phyloP scores from a whole-genome alignment of 2,113 vertebrate species.

The Calidris pygmaea region DNA sequence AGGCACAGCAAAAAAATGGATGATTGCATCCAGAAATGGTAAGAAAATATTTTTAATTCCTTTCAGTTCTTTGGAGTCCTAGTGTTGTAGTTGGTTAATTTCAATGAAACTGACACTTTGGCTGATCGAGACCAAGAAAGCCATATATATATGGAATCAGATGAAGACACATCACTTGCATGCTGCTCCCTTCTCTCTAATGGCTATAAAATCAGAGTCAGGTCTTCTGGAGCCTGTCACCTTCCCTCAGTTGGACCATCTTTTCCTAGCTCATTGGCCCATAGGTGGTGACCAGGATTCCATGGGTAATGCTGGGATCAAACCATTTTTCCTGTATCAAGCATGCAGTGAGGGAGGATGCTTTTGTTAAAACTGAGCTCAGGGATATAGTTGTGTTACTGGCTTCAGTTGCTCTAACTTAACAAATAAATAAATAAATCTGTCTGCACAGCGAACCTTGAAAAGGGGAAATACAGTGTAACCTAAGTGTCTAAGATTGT shows the following conservation, averaged over 20 bases:
- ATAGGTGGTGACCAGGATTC: background rate
- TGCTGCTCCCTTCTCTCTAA: background rate
- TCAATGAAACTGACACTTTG: background rate
- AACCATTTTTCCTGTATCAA: background rate
- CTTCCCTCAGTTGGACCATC: background rate
- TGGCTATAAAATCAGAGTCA: background rate
- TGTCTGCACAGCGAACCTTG: background rate
- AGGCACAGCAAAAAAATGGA: conserved; percentile 76
- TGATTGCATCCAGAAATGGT: conserved; percentile 80
- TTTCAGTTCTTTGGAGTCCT: background rate
- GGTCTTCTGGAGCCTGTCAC: background rate
- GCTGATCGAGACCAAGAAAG: background rate
- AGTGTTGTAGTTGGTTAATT: background rate
- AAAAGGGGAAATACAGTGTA: background rate
- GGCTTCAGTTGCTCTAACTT: background rate
- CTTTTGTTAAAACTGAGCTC: background rate
- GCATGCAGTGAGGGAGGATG: background rate
- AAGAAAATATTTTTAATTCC: background rate
- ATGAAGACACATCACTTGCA: fast-evolving
- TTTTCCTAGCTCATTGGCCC: background rate
- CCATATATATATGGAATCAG: background rate
- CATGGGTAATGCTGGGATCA: background rate
- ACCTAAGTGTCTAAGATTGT: background rate
- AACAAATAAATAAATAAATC: background rate
- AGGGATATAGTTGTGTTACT: background rate